Evolutionary conservation across 2,797 vertebrate species (phyloP), one percentile per base, ranked within the genome.

Genomic region (Eutrigla gurnardus): DNA sequence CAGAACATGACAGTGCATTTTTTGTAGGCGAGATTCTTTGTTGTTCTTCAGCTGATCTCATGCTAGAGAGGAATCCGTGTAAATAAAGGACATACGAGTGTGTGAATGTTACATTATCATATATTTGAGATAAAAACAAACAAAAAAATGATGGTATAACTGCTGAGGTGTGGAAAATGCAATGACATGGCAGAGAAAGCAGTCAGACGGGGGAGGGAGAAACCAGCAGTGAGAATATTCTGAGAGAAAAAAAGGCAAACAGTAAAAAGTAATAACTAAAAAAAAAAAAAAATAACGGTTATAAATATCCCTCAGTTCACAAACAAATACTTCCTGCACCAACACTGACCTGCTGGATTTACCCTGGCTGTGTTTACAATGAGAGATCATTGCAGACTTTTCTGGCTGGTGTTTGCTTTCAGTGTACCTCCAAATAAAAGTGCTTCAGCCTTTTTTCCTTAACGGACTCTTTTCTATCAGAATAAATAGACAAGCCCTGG

Each of bases 271-370:
- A 60, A 4, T 33, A n/a, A 13, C n/a, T 33, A 4, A 46, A 68
- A 46, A 52, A 5, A 17, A 8, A n/a, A n/a, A n/a, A n/a, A n/a
- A n/a, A n/a, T n/a, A 25, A 25, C 2, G 0, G 14, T 17, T 42
- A 18, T n/a, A 57, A 55, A 69, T 13, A 69, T 39, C 43, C 45
- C 32, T 59, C n/a, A 42, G 55, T 50, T 6, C 17, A 32, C 12
- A 37, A n/a, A 39, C 2, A 4, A n/a, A 25, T 25, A n/a, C 36
- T 33, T 50, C 45, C 45, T 40, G 36, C 18, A 58, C 39, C 37
- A 53, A 54, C 64, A 5, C 15, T 35, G 9, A 43, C 35, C 6
- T 7, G 17, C 13, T n/a, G 18, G 32, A 59, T 69, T 49, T 25
- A 52, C n/a, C 49, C 18, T 10, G 25, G 18, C 4, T 32, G 49